phyloP scores from a whole-genome alignment of 2,888 invertebrate species.

The Amphiduros pacificus region DNA sequence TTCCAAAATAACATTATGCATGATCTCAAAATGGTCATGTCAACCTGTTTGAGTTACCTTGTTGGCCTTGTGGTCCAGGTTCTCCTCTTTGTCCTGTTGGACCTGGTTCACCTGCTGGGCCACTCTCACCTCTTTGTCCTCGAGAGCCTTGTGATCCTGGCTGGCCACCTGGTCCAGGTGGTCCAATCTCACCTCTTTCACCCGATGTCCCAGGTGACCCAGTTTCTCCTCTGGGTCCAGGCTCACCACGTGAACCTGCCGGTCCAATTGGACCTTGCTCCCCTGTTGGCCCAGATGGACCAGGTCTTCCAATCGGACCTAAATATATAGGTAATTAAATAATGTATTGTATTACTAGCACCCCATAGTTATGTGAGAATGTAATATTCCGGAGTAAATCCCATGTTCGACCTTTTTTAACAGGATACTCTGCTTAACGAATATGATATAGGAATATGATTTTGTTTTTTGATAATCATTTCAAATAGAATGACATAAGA shows the following conservation, averaged over 20 bases:
- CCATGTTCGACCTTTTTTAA: no score
- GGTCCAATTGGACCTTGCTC: slow-evolving; percentile 6
- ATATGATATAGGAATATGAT: no score
- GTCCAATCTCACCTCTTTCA: slow-evolving; percentile 4
- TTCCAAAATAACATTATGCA: no score
- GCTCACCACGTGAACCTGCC: slow-evolving; percentile 16
- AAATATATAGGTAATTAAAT: no score
- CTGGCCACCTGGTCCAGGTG: slow-evolving; percentile 24
- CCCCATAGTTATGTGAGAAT: no score
- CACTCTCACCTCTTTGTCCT: slow-evolving; percentile 6
- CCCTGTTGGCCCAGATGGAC: slow-evolving; percentile 2
- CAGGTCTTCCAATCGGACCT: slow-evolving; percentile 4
- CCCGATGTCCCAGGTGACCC: slow-evolving; percentile 5
- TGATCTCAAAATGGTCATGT: no score
- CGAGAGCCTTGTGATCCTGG: slow-evolving; percentile 25
- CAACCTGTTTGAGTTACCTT: slow-evolving; percentile 19
- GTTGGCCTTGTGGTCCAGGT: slow-evolving; percentile 26
- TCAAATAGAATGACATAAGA: no score
- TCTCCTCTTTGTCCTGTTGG: slow-evolving; percentile 9
- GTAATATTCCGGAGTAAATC: no score
- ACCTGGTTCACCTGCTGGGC: slow-evolving; percentile 1
- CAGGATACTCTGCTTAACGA: no score
- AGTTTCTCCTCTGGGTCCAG: slow-evolving; percentile 8
- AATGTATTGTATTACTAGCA: no score
- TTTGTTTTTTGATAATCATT: no score